phyloP scores from a whole-genome alignment of 2,888 invertebrate genomes.

The Malthinus seriepunctatus region DNA sequence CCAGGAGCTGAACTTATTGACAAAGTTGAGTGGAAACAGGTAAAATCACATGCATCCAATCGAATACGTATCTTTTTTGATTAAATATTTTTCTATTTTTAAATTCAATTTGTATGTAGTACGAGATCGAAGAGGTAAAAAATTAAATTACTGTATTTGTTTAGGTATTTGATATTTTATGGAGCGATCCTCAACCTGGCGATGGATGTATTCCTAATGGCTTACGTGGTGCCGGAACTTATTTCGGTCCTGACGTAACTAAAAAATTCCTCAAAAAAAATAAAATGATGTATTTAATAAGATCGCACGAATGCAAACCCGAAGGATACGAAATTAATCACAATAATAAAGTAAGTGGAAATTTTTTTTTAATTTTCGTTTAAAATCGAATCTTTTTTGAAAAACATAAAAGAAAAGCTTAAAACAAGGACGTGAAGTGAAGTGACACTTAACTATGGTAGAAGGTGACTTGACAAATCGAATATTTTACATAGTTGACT shows the following conservation, averaged over 20 bases:
- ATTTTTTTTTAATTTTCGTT: neutral
- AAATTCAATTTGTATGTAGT: neutral
- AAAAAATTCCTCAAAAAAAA: conserved; percentile 75
- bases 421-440: too few species aligned
- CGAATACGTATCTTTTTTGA: conserved; percentile 4
- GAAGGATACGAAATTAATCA: conserved; percentile 90
- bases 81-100: conserved; percentile 4
- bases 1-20: conserved; percentile 71
- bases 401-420: too few species aligned
- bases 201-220: conserved; percentile 82
- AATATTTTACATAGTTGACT: too few species aligned
- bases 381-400: too few species aligned
- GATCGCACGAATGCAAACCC: conserved; percentile 93
- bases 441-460: too few species aligned
- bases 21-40: conserved; percentile 91
- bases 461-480: too few species aligned
- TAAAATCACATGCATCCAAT: conserved; percentile 48
- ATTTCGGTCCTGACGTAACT: conserved; percentile 91
- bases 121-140: neutral
- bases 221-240: conserved; percentile 87
- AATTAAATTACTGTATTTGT: neutral
- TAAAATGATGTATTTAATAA: conserved; percentile 75
- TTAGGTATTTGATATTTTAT: conserved; percentile 89
- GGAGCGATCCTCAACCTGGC: conserved; percentile 87
- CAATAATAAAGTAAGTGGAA: conserved; percentile 71